Conservation (phyloP, 2,797 vertebrate genomes). For the Momotus momota region DNA sequence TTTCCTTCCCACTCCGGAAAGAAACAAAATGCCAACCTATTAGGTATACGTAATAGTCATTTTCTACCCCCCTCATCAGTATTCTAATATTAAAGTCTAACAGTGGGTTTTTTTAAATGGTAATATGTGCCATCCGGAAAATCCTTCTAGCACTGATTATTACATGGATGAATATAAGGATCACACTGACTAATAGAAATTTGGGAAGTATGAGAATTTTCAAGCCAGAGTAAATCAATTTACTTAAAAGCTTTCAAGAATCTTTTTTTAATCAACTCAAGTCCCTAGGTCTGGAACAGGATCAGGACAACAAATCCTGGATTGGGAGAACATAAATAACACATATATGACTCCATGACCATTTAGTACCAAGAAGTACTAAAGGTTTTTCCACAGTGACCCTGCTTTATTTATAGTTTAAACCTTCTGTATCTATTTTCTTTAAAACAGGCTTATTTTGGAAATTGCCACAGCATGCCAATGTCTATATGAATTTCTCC, state of each 20-base stretch:
- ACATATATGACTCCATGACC: background rate
- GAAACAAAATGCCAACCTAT: background rate
- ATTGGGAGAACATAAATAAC: conserved; percentile 14
- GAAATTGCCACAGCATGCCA: background rate
- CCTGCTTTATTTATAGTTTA: background rate
- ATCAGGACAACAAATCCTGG: conserved; percentile 4
- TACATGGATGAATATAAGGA: background rate
- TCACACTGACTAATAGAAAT: background rate
- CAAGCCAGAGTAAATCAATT: conserved; percentile 1
- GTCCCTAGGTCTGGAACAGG: background rate
- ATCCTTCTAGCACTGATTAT: background rate
- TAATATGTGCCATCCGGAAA: background rate
- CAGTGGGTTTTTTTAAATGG: background rate
- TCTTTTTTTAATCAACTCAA: background rate
- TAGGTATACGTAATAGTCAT: background rate
- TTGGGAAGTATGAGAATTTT: background rate
- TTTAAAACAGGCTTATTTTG: background rate
- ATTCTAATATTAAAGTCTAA: background rate
- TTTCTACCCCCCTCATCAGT: background rate
- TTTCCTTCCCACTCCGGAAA: background rate
- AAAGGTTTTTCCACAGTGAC: background rate
- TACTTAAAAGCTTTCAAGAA: conserved; percentile 14
- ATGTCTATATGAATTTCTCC: background rate
- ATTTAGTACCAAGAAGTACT: background rate
- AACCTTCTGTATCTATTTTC: background rate